A percentile compares a stretch with the other conserved stretches of the same genome.
phyloP scores from a whole-genome alignment of 2,113 vertebrate genomes.

The Phaetusa simplex region DNA sequence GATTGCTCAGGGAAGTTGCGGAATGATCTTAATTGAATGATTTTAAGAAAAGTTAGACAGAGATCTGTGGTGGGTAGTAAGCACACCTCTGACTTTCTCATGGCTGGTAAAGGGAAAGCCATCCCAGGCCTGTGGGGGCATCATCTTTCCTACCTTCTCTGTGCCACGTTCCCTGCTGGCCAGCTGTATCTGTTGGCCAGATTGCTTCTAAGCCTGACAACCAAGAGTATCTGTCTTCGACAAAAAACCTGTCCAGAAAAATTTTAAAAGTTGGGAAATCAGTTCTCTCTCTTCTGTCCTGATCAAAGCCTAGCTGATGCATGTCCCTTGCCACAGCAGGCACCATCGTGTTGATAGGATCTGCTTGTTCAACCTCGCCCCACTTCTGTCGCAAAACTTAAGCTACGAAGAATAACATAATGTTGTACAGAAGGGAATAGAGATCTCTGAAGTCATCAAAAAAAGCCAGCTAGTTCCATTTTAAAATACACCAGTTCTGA shows the following conservation, averaged over 20 bases:
- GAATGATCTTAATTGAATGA: not conserved
- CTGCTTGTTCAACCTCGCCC: not conserved
- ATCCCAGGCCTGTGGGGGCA: accelerated
- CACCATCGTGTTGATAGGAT: not conserved
- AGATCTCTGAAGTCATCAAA: not conserved
- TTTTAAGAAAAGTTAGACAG: not conserved
- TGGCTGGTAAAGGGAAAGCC: not conserved
- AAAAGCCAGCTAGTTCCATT: not conserved
- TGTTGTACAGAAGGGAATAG: not conserved
- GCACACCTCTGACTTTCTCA: not conserved
- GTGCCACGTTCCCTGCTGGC: not conserved
- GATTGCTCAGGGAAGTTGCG: not conserved
- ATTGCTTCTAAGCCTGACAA: not conserved
- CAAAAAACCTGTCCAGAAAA: not conserved
- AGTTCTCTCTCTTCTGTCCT: not conserved
- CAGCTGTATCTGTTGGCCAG: not conserved
- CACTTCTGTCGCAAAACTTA: not conserved
- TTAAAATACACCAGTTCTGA: not conserved
- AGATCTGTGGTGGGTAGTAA: not conserved
- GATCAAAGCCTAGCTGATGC: not conserved
- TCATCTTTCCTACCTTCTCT: not conserved
- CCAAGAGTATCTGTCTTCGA: not conserved
- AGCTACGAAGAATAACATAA: not conserved
- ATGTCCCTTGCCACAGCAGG: not conserved
- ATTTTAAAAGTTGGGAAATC: not conserved